These are phyloP conservation scores for Grallaria varia DNA, from an alignment of 2,113 vertebrate genomes.

Conservation along the genomic window DNA sequence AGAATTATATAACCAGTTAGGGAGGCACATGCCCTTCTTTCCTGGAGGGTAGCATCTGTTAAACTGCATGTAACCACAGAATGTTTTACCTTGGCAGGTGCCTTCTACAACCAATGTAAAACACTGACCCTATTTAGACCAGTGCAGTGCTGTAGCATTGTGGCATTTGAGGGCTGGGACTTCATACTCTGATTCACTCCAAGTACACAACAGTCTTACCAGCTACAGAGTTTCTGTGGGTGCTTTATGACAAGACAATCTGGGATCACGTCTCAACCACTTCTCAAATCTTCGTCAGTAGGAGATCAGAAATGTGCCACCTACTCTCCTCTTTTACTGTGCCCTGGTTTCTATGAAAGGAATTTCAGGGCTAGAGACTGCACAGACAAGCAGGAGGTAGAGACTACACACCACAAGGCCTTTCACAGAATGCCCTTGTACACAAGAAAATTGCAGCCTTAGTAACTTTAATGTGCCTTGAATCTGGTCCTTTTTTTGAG, in stretches of 20 bases:
- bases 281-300: neutral
- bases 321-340: neutral
- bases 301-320: neutral
- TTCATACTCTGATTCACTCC: neutral
- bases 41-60: neutral
- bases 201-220: neutral
- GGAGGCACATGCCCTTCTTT: neutral
- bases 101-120: neutral
- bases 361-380: neutral
- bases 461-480: neutral
- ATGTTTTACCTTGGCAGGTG: neutral
- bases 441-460: neutral
- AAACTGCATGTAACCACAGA: neutral
- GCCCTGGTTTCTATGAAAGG: neutral
- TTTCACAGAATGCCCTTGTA: neutral
- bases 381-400: neutral
- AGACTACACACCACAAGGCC: neutral
- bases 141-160: neutral
- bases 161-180: neutral
- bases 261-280: neutral
- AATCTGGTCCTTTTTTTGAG: neutral
- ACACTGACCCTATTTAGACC: neutral
- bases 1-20: neutral
- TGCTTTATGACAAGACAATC: neutral
- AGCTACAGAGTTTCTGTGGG: neutral